These are phyloP conservation scores for Caenorhabditis panamensis DNA, from an alignment of 2,888 invertebrate species.

Conservation along the genomic window DNA sequence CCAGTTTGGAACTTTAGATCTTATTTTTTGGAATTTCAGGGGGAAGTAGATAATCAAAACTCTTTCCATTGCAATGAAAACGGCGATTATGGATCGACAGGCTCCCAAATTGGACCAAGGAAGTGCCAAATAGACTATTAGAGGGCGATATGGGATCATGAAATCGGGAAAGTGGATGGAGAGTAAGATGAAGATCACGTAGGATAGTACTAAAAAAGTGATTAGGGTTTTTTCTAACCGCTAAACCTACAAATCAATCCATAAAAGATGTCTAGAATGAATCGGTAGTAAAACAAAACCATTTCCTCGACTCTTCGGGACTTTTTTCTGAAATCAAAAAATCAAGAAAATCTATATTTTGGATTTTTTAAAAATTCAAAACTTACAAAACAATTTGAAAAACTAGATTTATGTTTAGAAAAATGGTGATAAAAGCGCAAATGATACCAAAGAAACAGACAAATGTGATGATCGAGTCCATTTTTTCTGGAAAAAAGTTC, in stretches of 20 bases:
- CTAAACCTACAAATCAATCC: neutral
- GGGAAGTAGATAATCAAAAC: neutral
- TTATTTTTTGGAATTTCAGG: neutral
- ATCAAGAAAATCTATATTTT: too few species aligned
- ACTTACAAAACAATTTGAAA: neutral
- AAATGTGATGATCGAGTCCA: slow-evolving; percentile 7
- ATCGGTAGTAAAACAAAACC: slow-evolving; percentile 16
- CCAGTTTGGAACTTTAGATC: neutral
- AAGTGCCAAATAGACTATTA: neutral
- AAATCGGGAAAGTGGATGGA: neutral
- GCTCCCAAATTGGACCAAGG: neutral
- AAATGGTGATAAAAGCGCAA: neutral
- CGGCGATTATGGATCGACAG: slow-evolving; percentile 3
- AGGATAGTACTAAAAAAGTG: neutral
- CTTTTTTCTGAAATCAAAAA: slow-evolving; percentile 14
- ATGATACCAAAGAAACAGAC: slow-evolving; percentile 3
- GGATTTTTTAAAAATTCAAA: neutral
- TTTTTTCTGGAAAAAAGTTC: too few species aligned
- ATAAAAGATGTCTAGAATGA: slow-evolving; percentile 4
- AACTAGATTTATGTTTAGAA: neutral
- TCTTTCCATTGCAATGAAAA: neutral
- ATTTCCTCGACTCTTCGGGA: neutral
- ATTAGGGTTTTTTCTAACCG: too few species aligned
- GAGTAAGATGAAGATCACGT: slow-evolving; percentile 1
- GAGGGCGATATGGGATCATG: neutral